These are phyloP conservation scores for Mugil cephalus DNA, from an alignment of 2,113 vertebrate species.

Conservation along the genomic window DNA sequence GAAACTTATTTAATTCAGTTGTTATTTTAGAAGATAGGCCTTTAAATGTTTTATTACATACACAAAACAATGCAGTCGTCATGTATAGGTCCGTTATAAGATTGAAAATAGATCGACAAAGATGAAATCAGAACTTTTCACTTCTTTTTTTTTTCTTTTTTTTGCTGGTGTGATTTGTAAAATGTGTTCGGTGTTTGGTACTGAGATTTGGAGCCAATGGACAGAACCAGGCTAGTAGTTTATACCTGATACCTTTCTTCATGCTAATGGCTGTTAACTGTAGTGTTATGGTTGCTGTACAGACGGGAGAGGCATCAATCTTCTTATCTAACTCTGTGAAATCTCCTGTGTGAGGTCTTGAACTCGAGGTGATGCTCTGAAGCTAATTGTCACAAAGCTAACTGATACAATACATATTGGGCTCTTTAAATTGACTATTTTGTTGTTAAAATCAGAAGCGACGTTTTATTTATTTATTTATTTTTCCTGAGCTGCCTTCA, in stretches of 20 bases:
- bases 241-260: conserved; percentile 8
- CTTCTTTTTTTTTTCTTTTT: background rate
- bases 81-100: too few relatives aligned
- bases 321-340: background rate
- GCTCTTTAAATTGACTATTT: conserved; percentile 11
- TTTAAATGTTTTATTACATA: too few relatives aligned
- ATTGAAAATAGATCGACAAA: too few relatives aligned
- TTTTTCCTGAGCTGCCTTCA: background rate
- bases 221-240: background rate
- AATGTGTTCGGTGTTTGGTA: background rate
- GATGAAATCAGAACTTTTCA: background rate
- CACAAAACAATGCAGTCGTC: too few relatives aligned
- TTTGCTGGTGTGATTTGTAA: background rate
- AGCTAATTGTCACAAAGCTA: background rate
- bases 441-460: background rate
- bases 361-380: background rate
- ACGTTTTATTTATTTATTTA: background rate
- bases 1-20: too few relatives aligned
- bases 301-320: background rate
- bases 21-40: too few relatives aligned
- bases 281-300: background rate
- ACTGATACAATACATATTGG: conserved; percentile 4
- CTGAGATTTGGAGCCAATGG: background rate
- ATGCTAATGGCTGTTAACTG: background rate
- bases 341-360: too few relatives aligned